Evolutionary conservation across 2,888 invertebrate genomes (phyloP).

Genomic region (Limulus polyphemus): DNA sequence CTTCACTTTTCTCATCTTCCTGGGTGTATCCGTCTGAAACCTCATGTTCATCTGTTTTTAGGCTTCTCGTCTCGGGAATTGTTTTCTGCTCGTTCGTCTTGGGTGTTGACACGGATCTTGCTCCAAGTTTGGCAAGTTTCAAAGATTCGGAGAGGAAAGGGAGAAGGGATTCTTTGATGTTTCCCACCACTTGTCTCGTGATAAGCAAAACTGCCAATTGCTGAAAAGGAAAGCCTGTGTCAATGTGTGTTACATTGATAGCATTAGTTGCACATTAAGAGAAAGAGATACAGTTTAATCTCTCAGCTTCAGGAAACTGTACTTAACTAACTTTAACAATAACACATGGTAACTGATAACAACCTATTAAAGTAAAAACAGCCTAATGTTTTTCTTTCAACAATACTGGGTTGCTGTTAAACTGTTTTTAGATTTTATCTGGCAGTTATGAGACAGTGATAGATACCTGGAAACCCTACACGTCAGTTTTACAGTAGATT

Average conservation of each 20-base stretch:
- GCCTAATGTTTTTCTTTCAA: too few relatives aligned
- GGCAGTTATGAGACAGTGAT: too few relatives aligned
- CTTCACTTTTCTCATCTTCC: slow-evolving; percentile 1
- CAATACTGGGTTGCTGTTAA: too few relatives aligned
- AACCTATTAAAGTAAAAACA: too few relatives aligned
- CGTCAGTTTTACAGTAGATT: too few relatives aligned
- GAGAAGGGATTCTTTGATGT: slow-evolving; percentile 80
- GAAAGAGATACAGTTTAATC: background rate
- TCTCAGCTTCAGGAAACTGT: background rate
- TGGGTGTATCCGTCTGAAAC: too few relatives aligned
- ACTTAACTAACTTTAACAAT: too few relatives aligned
- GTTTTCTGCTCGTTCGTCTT: slow-evolving; percentile 7
- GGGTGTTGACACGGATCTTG: slow-evolving; percentile 7
- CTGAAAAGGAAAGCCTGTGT: slow-evolving; percentile 42
- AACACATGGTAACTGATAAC: too few relatives aligned
- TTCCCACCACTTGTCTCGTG: slow-evolving; percentile 91
- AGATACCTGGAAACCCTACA: too few relatives aligned
- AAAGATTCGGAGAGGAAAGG: slow-evolving; percentile 57
- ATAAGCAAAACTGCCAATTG: slow-evolving; percentile 90
- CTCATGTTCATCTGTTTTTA: slow-evolving; percentile 10
- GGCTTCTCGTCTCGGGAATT: slow-evolving; percentile 8
- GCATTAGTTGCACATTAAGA: too few relatives aligned
- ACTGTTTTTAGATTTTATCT: too few relatives aligned
- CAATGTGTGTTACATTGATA: too few relatives aligned
- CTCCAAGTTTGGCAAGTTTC: slow-evolving; percentile 18